Conservation (phyloP, 2,113 vertebrate genomes). For the Rana temporaria region DNA sequence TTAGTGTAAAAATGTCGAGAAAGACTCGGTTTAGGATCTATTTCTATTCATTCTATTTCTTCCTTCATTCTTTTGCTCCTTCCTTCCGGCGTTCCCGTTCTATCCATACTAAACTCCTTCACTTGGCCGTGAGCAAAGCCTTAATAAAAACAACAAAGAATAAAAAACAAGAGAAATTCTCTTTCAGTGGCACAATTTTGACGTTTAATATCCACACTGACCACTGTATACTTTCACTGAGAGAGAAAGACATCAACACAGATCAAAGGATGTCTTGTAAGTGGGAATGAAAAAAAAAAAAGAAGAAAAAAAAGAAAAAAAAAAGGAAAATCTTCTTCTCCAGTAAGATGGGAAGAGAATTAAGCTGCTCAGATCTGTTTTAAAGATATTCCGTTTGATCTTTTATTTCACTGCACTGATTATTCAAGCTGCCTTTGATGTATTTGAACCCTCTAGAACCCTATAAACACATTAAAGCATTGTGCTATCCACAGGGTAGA, state of each 20-base stretch:
- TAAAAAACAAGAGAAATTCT: too few species aligned
- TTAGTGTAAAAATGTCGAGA: too few species aligned
- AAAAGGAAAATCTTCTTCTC: slow-evolving; percentile 62
- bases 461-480: slow-evolving; percentile 72
- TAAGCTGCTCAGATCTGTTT: slow-evolving; percentile 74
- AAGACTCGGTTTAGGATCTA: too few species aligned
- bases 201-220: slow-evolving; percentile 1
- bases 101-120: too few species aligned
- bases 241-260: slow-evolving; percentile 74
- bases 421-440: slow-evolving; percentile 75
- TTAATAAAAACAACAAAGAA: too few species aligned
- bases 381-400: slow-evolving; percentile 79
- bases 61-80: too few species aligned
- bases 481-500: slow-evolving; percentile 45
- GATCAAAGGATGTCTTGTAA: slow-evolving; percentile 75
- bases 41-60: too few species aligned
- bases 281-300: slow-evolving; percentile 53
- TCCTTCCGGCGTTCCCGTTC: too few species aligned
- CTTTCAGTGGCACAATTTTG: not conserved
- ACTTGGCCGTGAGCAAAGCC: too few species aligned
- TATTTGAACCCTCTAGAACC: slow-evolving; percentile 71
- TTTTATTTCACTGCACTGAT: slow-evolving; percentile 75
- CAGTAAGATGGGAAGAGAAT: slow-evolving; percentile 73
- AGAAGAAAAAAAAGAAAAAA: slow-evolving; percentile 48
- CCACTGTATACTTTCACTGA: slow-evolving; percentile 16